Conservation (phyloP, 92 coral and sea anemone genomes). For the Micromussa lordhowensis region DNA sequence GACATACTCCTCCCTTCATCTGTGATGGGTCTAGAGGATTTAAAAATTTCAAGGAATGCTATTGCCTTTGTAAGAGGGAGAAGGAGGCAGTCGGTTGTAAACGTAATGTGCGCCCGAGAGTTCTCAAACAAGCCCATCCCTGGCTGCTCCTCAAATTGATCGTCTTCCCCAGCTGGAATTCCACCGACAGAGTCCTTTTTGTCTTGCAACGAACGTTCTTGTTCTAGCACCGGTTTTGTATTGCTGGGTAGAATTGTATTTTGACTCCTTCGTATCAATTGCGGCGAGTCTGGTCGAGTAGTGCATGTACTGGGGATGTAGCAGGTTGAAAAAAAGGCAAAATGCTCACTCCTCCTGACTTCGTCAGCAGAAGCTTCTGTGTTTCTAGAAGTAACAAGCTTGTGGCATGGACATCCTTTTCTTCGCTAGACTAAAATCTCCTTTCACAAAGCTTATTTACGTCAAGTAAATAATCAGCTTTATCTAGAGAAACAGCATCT, state of each 20-base stretch:
- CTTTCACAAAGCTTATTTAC: neutral
- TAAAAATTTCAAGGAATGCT: neutral
- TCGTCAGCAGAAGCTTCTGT: neutral
- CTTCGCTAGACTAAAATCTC: neutral
- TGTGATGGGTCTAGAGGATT: neutral
- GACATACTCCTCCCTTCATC: neutral
- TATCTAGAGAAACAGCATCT: neutral
- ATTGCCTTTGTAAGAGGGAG: slow-evolving; percentile 13
- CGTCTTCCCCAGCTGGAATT: neutral
- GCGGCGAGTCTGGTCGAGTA: neutral
- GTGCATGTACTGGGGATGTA: neutral
- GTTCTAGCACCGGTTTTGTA: neutral
- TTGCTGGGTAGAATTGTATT: neutral
- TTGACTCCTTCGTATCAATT: neutral
- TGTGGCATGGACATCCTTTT: neutral
- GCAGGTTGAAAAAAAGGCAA: neutral
- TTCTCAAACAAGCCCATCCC: neutral
- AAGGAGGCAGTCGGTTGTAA: slow-evolving; percentile 1
- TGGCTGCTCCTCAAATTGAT: neutral
- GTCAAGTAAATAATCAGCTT: neutral
- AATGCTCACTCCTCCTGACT: neutral
- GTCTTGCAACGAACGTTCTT: neutral
- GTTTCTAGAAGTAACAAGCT: neutral
- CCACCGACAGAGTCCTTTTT: neutral
- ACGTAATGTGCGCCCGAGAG: neutral